Evolutionary conservation across 2,113 vertebrate species (phyloP), one percentile per base, ranked within the genome.

Genomic region (Notarius lentiginosus): DNA sequence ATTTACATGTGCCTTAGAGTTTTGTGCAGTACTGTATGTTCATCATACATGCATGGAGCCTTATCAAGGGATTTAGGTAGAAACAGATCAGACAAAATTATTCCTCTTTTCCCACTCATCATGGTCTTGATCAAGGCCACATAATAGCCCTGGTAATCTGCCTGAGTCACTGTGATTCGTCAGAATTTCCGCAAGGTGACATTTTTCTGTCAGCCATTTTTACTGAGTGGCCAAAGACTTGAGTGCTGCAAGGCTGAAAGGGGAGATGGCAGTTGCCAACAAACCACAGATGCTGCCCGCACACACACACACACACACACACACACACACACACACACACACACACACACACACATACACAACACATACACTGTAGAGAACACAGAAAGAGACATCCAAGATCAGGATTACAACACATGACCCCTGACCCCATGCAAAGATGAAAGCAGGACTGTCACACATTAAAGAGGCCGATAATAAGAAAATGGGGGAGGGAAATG

Each of bases 341-440:
- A 30, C 24, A n/a, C n/a, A 68, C 34, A 47, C 22, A 34, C 63
- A 77, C 72, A 22, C 65, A 84, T 53, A 60, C 68, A 53, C 55
- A 63, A 76, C 58, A 30, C 24, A n/a, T 27, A 68, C 34, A 47
- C 22, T 15, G 58, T 41, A 27, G 9, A 27, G 14, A 51, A 49
- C 24, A n/a, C 30, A 84, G 60, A 10, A 27, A 75, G 30, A 84
- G 58, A 81, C 27, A 80, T 60, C 61, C 76, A 87, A 66, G 90
- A 77, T 79, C 47, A 84, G 77, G 53, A 81, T 61, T 83, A 61
- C 22, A 87, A 63, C 77, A 49, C 18, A 51, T 83, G 84, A 89
- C 89, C 89, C 87, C 86, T 88, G 87, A 90, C 89, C 84, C 86
- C 73, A 20, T 55, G 79, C 61, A 55, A 47, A 87, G 86, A 91